Evolutionary conservation across 1,140 invertebrate genomes (phyloP).

Genomic region (Monomorium pharaonis): DNA sequence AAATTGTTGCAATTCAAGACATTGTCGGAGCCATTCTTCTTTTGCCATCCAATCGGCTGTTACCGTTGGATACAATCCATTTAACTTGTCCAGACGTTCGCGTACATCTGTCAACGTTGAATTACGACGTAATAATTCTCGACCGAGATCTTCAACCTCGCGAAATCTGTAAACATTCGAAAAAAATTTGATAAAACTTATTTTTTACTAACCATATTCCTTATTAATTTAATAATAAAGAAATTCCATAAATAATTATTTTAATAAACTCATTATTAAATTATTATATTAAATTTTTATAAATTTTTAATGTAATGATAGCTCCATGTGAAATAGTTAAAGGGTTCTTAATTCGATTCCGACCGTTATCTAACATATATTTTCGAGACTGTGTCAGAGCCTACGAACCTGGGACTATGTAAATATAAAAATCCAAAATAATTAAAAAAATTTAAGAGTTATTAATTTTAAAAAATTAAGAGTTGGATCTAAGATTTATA

Average conservation of each 20-base stretch:
- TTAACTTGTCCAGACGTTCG: conserved; percentile 90
- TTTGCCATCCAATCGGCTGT: conserved; percentile 91
- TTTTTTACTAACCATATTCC: neutral
- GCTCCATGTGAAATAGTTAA: too few relatives aligned
- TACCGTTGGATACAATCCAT: conserved; percentile 91
- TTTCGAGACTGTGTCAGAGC: too few relatives aligned
- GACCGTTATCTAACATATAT: too few relatives aligned
- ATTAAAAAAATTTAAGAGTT: too few relatives aligned
- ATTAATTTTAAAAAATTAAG: too few relatives aligned
- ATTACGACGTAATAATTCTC: conserved; percentile 90
- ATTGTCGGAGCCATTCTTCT: conserved; percentile 93
- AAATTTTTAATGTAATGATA: too few relatives aligned
- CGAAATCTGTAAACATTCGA: conserved; percentile 87
- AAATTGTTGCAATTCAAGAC: conserved; percentile 95
- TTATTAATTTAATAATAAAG: neutral
- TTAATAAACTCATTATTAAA: neutral
- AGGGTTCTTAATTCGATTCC: too few relatives aligned
- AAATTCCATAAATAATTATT: neutral
- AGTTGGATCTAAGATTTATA: too few relatives aligned
- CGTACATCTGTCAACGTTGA: conserved; percentile 89
- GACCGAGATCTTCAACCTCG: conserved; percentile 92
- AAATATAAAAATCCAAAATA: too few relatives aligned
- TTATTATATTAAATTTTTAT: neutral
- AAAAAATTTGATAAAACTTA: conserved; percentile 20
- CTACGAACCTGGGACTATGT: too few relatives aligned